These are phyloP conservation scores for Nemoura dubitans DNA, from an alignment of 2,888 invertebrate species.

Conservation along the genomic window DNA sequence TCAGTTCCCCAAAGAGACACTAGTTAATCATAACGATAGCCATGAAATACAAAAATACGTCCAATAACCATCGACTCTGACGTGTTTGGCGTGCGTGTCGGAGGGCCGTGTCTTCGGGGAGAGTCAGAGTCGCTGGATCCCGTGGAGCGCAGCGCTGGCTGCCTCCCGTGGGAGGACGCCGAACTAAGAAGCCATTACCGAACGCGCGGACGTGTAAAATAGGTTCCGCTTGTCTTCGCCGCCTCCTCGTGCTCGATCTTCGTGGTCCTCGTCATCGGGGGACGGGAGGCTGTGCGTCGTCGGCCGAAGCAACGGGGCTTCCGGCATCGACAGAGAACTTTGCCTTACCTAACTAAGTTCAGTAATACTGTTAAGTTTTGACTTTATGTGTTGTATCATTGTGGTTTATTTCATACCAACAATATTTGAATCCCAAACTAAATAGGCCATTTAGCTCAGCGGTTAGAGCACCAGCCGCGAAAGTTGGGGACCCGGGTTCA, in stretches of 20 bases:
- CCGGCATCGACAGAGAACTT: too few species aligned
- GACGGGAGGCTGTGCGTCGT: background rate
- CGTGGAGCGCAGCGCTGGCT: background rate
- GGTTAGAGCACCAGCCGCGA: too few species aligned
- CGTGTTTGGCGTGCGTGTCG: background rate
- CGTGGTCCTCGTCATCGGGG: background rate
- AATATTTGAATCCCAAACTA: too few species aligned
- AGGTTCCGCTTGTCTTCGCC: slow-evolving; percentile 57
- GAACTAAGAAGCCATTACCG: slow-evolving; percentile 51
- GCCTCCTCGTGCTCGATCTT: background rate
- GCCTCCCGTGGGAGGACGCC: slow-evolving; percentile 37
- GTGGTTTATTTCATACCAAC: too few species aligned
- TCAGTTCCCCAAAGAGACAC: too few species aligned
- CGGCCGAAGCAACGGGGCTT: too few species aligned
- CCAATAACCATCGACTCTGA: background rate
- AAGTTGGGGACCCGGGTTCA: too few species aligned
- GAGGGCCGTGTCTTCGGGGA: slow-evolving; percentile 16
- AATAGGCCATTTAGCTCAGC: too few species aligned
- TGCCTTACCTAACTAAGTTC: too few species aligned
- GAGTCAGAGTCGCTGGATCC: background rate
- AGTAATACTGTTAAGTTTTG: too few species aligned
- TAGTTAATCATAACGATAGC: background rate
- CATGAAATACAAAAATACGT: background rate
- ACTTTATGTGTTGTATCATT: too few species aligned
- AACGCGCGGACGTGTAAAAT: slow-evolving; percentile 63